A percentile compares a stretch with the other conserved stretches of the same genome.
These are phyloP conservation scores for Aphis craccivora DNA, from an alignment of 1,140 invertebrate genomes.

Conservation along the genomic window DNA sequence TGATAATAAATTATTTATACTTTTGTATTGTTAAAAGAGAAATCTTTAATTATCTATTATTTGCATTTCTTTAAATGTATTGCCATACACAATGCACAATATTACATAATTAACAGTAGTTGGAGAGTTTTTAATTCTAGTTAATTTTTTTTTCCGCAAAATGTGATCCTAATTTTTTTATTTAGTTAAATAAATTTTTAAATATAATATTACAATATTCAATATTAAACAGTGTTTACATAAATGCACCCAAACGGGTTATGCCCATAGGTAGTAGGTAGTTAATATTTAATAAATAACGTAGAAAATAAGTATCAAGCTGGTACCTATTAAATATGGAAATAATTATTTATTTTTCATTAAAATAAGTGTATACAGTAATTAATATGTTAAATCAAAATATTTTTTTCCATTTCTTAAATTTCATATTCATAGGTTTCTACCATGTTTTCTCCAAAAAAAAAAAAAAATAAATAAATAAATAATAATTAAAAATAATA, in stretches of 20 bases:
- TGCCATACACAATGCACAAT: too few species aligned
- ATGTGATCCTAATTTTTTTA: too few species aligned
- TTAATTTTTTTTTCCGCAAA: too few species aligned
- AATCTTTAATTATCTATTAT: neutral
- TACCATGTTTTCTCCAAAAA: neutral
- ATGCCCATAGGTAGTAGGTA: neutral
- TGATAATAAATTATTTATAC: neutral
- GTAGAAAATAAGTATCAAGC: neutral
- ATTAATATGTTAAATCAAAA: neutral
- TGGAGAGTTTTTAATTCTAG: too few species aligned
- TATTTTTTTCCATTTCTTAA: neutral
- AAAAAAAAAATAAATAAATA: neutral
- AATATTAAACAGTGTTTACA: too few species aligned
- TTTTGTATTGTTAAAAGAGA: neutral
- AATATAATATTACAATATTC: too few species aligned
- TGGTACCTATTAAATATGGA: neutral
- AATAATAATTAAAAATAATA: neutral
- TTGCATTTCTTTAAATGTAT: neutral
- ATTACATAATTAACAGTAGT: too few species aligned
- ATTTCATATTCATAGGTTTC: conserved; percentile 2
- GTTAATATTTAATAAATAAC: neutral
- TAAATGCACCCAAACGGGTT: too few species aligned
- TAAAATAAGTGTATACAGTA: neutral
- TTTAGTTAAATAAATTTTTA: too few species aligned
- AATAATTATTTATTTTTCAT: conserved; percentile 14